A percentile compares a stretch with the other conserved stretches of the same genome.
These are phyloP conservation scores for Calameuta filiformis DNA, from an alignment of 2,888 invertebrate genomes.

Conservation along the genomic window DNA sequence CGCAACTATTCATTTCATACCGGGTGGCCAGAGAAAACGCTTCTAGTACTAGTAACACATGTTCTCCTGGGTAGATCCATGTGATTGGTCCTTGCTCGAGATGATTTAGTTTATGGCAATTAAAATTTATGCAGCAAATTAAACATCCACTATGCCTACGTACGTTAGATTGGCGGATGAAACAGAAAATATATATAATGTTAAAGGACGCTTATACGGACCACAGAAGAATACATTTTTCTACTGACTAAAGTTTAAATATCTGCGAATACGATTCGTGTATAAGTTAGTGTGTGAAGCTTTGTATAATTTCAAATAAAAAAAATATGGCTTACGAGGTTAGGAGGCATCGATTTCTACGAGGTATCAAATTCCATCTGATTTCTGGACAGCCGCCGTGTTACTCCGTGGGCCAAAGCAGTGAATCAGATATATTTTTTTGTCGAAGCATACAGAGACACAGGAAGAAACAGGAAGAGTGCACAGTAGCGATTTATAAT, in stretches of 20 bases:
- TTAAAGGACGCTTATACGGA: neutral
- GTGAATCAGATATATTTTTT: conserved; percentile 43
- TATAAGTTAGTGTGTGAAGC: neutral
- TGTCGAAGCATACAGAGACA: neutral
- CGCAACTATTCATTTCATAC: conserved; percentile 43
- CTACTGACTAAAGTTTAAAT: neutral
- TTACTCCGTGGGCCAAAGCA: neutral
- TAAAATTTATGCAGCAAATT: neutral
- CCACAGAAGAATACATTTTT: neutral
- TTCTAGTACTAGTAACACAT: neutral
- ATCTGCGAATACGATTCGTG: neutral
- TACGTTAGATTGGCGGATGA: neutral
- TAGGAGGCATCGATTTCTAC: neutral
- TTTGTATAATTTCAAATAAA: neutral
- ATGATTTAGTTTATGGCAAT: neutral
- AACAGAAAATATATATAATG: neutral
- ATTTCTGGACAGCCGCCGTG: conserved; percentile 11
- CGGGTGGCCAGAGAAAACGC: conserved; percentile 36
- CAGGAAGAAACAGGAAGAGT: conserved; percentile 8
- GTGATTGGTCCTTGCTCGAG: neutral
- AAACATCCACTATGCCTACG: neutral
- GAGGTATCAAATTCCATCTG: conserved; percentile 6
- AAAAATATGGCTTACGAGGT: neutral
- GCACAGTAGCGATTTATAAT: conserved; percentile 50
- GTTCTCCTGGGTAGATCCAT: neutral